A percentile compares a stretch with the other conserved stretches of the same genome.
Conservation (phyloP, 1,140 invertebrate species). For the Meteorus sp. region DNA sequence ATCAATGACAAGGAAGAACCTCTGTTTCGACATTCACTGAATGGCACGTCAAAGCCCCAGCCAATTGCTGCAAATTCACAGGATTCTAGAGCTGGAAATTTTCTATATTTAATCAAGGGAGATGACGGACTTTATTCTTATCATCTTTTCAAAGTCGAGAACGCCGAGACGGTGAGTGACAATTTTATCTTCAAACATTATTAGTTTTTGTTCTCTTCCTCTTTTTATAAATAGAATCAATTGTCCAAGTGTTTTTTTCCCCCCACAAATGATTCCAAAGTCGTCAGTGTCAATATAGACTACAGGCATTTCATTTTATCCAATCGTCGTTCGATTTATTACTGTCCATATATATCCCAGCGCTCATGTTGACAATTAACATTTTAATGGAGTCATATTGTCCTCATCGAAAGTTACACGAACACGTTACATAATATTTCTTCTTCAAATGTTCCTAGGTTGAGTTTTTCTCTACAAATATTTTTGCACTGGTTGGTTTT, state of each 20-base stretch:
- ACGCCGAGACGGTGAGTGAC: conserved; percentile 42
- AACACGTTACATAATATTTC: too few relatives aligned
- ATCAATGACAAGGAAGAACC: conserved; percentile 42
- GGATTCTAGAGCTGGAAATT: conserved; percentile 43
- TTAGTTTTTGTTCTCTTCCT: not conserved
- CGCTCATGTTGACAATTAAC: conserved; percentile 13
- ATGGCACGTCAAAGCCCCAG: conserved; percentile 42
- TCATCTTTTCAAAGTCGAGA: conserved; percentile 46
- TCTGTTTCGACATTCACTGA: conserved; percentile 44
- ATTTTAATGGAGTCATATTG: conserved; percentile 20
- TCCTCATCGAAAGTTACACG: conserved; percentile 11
- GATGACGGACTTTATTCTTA: conserved; percentile 47
- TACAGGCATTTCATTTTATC: not conserved
- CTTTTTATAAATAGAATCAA: not conserved
- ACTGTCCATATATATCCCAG: not conserved
- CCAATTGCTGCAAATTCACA: conserved; percentile 41
- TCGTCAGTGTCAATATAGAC: too few relatives aligned
- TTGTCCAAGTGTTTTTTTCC: too few relatives aligned
- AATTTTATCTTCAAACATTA: conserved; percentile 2
- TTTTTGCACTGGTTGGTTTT: too few relatives aligned
- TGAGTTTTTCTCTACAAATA: too few relatives aligned
- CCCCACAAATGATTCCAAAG: too few relatives aligned
- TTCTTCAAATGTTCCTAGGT: too few relatives aligned
- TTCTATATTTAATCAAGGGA: conserved; percentile 47
- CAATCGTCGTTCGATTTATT: conserved; percentile 12